Percentiles rank a stretch among this genome's conserved stretches.
Evolutionary conservation across 2,113 vertebrate genomes (phyloP).

Genomic region (Heteronetta atricapilla): DNA sequence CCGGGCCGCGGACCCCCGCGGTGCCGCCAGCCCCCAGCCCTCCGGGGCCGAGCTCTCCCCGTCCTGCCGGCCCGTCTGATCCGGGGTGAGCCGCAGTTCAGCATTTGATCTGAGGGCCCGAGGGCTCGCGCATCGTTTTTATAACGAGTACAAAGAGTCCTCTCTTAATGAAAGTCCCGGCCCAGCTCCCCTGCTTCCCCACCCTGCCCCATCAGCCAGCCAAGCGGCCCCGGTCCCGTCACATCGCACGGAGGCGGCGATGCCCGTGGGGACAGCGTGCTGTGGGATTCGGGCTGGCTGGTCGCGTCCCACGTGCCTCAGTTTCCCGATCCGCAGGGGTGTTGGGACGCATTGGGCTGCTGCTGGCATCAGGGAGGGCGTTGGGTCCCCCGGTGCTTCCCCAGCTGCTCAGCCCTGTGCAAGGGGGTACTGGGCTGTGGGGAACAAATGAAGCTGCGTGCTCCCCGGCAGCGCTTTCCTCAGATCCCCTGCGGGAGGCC

Average conservation of each 20-base stretch:
- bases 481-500: not conserved
- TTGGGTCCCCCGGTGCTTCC: accelerated
- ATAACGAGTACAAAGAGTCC: constrained; percentile 55
- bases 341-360: not conserved
- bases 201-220: accelerated
- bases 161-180: constrained; percentile 61
- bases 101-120: constrained; percentile 62
- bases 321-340: not conserved
- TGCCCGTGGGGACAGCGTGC: not conserved
- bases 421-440: accelerated
- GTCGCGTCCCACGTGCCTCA: accelerated
- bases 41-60: not conserved
- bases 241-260: not conserved
- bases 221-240: not conserved
- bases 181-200: not conserved
- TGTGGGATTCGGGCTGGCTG: not conserved
- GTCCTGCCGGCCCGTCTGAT: constrained; percentile 12
- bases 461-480: not conserved
- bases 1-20: not conserved
- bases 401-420: not conserved
- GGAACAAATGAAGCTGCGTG: not conserved
- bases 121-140: constrained; percentile 30
- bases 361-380: not conserved
- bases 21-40: not conserved
- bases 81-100: constrained; percentile 68